Base-by-base conservation (phyloP, 2,888 invertebrate species). In the Lochmaea capreae region DNA sequence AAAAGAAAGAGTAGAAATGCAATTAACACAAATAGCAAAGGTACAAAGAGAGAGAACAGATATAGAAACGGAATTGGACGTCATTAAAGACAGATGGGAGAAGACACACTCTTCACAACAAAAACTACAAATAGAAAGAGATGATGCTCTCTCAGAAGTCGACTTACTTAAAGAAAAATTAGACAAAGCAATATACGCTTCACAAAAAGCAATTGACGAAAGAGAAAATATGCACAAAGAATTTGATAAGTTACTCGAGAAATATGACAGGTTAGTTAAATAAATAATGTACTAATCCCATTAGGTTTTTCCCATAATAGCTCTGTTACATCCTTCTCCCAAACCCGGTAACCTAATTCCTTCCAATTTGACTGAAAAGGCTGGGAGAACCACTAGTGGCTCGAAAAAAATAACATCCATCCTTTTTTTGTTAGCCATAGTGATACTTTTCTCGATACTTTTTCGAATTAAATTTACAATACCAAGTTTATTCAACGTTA, bases 161-260 rank as follows among this genome's bases (percentile, higher is more conserved):
- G 94, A 95, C 82, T 93, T 96, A 80, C 87, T 96, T 75, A 95
- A 96, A 86, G 97, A 97, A 75, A 97, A 97, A 88, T 88, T 96
- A 74, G 97, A 97, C 79, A 97, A 97, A 86, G 92, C 95, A 43
- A 91, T 96, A 76, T 93, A 94, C 82, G 90, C 93, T 42, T 90
- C 94, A 77, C 94, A 94, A 85, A 96, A 96, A 87, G 91, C 94
- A 33, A 90, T 95, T 79, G 97, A 97, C 84, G 97, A 97, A 83
- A 93, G 95, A 82, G 97, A 97, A 82, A 92, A 91, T 68, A 92
- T 95, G 81, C 95, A 95, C 89, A 95, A 95, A 88, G 97, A 97
- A 88, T 94, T 95, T 86, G 96, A 97, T 86, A 95, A 96, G 88
- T 92, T 97, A 90, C 90, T 96, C 82, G 97, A 97, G 88, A 96